Base-by-base conservation (phyloP, 2,113 vertebrate species). In the Motacilla alba region DNA sequence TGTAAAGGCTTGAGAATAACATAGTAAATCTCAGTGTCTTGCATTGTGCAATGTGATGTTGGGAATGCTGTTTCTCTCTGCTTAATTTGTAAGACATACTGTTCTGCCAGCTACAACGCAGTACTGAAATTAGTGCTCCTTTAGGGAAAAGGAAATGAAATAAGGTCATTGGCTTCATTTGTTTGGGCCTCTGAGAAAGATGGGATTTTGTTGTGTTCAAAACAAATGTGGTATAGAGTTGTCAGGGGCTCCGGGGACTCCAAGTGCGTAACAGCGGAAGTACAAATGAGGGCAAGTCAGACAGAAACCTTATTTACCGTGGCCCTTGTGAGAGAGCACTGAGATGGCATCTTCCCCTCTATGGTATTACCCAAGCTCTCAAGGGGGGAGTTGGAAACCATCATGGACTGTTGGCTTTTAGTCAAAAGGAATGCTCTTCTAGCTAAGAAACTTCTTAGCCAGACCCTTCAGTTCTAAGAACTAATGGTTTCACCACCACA, bases 251-350 rank as follows among this genome's bases (percentile, higher is more conserved):
- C 23, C 2, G 7, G 20, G 30, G 30, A 13, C 59, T 72, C 13
- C 30, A 27, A 59, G 41, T 15, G 7, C 0, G 0, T 44, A 39
- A 19, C 23, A 20, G 31, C 0, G 0, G 0, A 3, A 80, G 50
- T n/a, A 30, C 30, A 44, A 23, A 10, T 47, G 44, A 39, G 53
- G 26, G 14, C 13, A 37, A 8, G 18, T 60, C 41, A 56, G 35
- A 27, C 16, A 83, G 52, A 50, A 74, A 6, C 11, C 31, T 52
- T 49, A 4, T 64, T 83, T 20, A 10, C 18, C 33, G 6, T n/a
- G 26, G 8, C 37, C 11, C 39, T 37, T 15, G 43, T 23, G 39
- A 63, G 44, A 17, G 52, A 59, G 33, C 20, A 23, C 2, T 44
- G 62, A 30, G n/a, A 23, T 2, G 13, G 15, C 0, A 0, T 69